Conservation (phyloP, 2,113 vertebrate genomes). For the Cinclus mexicanus region DNA sequence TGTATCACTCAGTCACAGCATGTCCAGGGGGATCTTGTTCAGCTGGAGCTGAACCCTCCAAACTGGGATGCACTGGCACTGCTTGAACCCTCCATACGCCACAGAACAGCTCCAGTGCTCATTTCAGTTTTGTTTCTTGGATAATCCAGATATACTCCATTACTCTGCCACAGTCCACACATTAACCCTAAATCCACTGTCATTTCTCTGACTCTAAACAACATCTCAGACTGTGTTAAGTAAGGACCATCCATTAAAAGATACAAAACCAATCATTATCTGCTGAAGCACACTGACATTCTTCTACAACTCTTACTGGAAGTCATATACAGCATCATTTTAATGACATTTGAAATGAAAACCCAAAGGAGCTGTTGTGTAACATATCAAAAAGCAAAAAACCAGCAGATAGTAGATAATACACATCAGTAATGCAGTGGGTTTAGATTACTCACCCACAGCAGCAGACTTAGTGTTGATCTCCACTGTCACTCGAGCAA, state of each 20-base stretch:
- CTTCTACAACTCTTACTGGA: not conserved
- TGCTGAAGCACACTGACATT: not conserved
- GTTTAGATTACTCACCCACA: constrained; percentile 47
- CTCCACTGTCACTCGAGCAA: constrained; percentile 3
- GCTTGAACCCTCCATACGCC: not conserved
- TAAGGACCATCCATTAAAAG: not conserved
- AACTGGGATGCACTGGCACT: not conserved
- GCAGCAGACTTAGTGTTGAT: not conserved
- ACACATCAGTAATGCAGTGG: not conserved
- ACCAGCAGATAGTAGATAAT: not conserved
- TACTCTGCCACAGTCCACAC: not conserved
- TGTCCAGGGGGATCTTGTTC: not conserved
- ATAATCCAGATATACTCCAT: not conserved
- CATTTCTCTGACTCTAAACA: not conserved
- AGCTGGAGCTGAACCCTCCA: not conserved
- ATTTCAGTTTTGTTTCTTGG: not conserved
- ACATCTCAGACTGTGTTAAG: not conserved
- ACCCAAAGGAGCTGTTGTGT: not conserved
- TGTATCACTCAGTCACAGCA: not conserved
- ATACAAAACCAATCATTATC: not conserved
- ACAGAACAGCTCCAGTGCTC: not conserved
- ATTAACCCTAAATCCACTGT: not conserved
- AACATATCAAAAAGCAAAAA: not conserved
- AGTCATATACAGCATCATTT: not conserved
- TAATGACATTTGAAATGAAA: not conserved